A percentile compares a stretch with the other conserved stretches of the same genome.
These are phyloP conservation scores for Carassius carassius DNA, from an alignment of 2,113 vertebrate genomes.

Conservation along the genomic window DNA sequence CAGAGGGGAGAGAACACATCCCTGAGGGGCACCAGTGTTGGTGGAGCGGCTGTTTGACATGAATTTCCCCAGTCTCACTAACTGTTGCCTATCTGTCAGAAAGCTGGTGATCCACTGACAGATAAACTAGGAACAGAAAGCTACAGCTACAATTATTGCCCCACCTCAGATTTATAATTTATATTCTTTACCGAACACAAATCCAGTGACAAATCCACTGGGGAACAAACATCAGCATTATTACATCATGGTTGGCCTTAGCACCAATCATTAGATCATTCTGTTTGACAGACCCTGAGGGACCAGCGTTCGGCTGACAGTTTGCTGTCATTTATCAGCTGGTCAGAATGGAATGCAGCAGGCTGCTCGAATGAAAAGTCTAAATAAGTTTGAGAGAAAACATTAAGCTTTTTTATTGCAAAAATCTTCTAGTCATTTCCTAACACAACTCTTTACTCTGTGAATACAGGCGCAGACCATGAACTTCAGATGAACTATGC, in stretches of 20 bases:
- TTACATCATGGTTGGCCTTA: constrained; percentile 33
- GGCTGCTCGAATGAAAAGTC: not conserved
- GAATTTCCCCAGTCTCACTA: no score
- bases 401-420: not conserved
- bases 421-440: not conserved
- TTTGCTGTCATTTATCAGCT: constrained; percentile 29
- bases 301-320: constrained; percentile 4
- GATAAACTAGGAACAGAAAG: not conserved
- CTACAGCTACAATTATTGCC: not conserved
- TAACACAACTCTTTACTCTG: not conserved
- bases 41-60: no score
- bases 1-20: no score
- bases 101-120: no score
- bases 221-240: constrained; percentile 3
- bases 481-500: not conserved
- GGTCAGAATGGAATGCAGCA: not conserved
- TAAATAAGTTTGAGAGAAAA: not conserved
- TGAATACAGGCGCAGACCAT: not conserved
- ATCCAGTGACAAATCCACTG: not conserved
- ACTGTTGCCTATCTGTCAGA: no score
- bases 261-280: constrained; percentile 24
- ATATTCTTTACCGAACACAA: not conserved
- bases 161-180: not conserved
- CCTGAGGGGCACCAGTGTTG: no score
- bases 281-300: constrained; percentile 22